phyloP scores from a whole-genome alignment of 2,888 invertebrate genomes.

The Oscheius onirici region DNA sequence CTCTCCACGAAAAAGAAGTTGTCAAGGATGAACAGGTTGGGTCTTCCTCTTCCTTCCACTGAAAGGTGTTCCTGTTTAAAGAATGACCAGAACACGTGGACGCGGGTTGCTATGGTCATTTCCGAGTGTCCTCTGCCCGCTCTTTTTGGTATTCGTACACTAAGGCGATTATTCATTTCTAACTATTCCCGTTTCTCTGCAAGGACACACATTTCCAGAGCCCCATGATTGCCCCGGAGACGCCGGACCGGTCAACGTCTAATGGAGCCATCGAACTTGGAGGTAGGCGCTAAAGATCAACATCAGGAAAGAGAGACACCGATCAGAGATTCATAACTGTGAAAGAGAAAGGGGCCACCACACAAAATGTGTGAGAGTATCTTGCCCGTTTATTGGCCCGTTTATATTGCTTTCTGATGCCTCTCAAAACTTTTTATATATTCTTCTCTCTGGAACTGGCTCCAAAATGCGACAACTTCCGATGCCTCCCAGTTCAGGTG shows the following conservation, averaged over 20 bases:
- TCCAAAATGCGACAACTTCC: no score
- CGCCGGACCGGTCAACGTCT: background rate
- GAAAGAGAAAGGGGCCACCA: no score
- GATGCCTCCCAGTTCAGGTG: no score
- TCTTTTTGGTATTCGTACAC: conserved; percentile 25
- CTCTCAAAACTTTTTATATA: no score
- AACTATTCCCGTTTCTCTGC: background rate
- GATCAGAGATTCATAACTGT: no score
- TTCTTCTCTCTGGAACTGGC: no score
- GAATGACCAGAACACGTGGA: conserved; percentile 2
- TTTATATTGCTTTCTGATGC: no score
- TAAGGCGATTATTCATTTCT: conserved; percentile 15
- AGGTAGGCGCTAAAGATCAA: background rate
- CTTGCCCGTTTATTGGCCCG: no score
- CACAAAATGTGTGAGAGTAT: no score
- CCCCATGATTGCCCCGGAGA: conserved; percentile 23
- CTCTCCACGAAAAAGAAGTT: background rate
- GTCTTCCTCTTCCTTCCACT: background rate
- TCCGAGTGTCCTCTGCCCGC: background rate
- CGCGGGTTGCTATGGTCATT: conserved; percentile 24
- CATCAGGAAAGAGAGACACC: no score
- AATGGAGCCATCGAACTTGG: conserved; percentile 20
- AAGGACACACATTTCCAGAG: background rate
- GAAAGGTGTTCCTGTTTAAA: background rate
- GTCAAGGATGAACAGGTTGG: conserved; percentile 20